Evolutionary conservation across 2,797 vertebrate species (phyloP), one percentile per base, ranked within the genome.

Genomic region (Leucoraja ocellata): DNA sequence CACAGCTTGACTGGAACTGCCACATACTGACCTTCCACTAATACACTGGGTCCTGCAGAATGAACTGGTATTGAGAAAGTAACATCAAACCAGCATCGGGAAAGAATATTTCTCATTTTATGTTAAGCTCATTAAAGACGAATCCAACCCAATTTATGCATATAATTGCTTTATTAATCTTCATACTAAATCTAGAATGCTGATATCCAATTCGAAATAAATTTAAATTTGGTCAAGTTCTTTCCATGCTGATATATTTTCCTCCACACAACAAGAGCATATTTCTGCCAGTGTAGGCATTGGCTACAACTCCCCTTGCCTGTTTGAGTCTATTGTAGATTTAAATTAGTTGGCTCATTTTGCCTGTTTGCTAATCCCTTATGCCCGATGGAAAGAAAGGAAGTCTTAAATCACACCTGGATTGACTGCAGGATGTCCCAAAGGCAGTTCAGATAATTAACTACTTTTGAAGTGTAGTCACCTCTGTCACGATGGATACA

Each of bases 1-100:
- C 94, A 74, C 0, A 9, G 14, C 93, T 80, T 94, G 94, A 84
- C 93, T 11, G 84, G 93, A 93, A 86, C 79, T 68, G 58, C 84
- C 61, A 88, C 63, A 16, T 65, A 36, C 54, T 94, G 95, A 94
- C 94, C 94, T 94, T 84, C 94, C 46, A 77, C 93, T 94, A 36
- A 32, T 94, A 8, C 6, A 92, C 93, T 76, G 78, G 93, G 93
- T 88, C 86, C 93, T 93, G 71, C 93, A 0, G 10, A 84, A 93
- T 73, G 93, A 84, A 88, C 84, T 88, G n/a, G 63, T 36, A 9
- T 68, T n/a, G 84, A 88, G 63, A 88, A 88, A 88, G 6, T 88
- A 65, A 32, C 61, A 88, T 88, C 61, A 65, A 65, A 32, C 3
- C 11, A 32, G 61, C n/a, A 88, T 32, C 8, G 23, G n/a, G 63